phyloP scores from a whole-genome alignment of 2,888 invertebrate species.

The Sarcophaga subvicina region DNA sequence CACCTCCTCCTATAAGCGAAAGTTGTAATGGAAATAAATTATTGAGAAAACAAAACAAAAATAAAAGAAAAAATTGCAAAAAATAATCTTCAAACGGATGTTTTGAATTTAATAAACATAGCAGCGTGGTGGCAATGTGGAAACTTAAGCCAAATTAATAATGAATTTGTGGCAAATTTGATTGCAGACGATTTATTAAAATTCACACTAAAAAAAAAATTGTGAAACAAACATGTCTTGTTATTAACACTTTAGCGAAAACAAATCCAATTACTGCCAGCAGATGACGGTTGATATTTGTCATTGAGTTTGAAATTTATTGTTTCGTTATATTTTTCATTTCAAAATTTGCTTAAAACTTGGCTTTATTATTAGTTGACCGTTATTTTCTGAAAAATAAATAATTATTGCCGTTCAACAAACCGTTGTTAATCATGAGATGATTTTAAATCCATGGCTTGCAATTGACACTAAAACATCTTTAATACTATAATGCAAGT shows the following conservation, averaged over 20 bases:
- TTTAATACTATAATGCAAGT: not conserved
- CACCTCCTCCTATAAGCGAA: constrained; percentile 22
- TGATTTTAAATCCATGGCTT: not conserved
- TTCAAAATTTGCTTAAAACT: not conserved
- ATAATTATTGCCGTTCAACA: not conserved
- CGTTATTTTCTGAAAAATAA: not conserved
- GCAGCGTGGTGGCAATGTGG: not conserved
- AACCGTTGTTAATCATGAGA: not conserved
- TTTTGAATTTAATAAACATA: not conserved
- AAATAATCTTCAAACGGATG: constrained; percentile 15
- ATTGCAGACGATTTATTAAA: not conserved
- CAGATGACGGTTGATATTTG: not conserved
- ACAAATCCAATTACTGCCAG: not conserved
- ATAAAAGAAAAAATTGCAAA: not conserved
- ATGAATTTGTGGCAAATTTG: not conserved
- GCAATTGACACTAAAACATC: not conserved
- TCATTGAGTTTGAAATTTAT: not conserved
- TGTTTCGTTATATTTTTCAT: not conserved
- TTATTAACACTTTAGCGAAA: not conserved
- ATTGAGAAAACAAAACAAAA: constrained; percentile 10
- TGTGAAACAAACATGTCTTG: not conserved
- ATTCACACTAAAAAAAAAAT: not conserved
- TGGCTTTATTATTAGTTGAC: not conserved
- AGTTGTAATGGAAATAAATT: constrained; percentile 8
- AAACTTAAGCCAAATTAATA: not conserved